phyloP scores from a whole-genome alignment of 2,888 invertebrate genomes.

The Amphipyra tragopoginis region DNA sequence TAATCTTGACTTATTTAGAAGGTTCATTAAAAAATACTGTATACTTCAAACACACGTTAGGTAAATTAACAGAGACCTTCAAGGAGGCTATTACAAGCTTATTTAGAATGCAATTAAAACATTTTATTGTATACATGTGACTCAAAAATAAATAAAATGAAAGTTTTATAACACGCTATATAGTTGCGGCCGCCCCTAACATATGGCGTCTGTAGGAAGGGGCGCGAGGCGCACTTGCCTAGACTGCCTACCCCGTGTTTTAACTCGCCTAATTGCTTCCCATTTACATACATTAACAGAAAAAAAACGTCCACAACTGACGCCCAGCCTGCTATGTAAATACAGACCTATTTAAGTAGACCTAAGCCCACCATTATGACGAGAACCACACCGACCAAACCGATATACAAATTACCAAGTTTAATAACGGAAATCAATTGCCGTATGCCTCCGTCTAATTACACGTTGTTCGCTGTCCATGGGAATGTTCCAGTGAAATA shows the following conservation, averaged over 20 bases:
- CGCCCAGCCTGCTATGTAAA: slow-evolving; percentile 83
- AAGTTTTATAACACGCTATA: slow-evolving; percentile 65
- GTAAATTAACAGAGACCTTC: slow-evolving; percentile 28
- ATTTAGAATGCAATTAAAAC: slow-evolving; percentile 52
- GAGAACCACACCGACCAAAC: slow-evolving; percentile 70
- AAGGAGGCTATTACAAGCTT: slow-evolving; percentile 13
- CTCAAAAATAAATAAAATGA: slow-evolving; percentile 39
- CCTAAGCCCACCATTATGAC: slow-evolving; percentile 62
- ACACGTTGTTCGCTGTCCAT: slow-evolving; percentile 65
- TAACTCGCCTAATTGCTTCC: slow-evolving; percentile 89
- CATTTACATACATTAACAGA: slow-evolving; percentile 89
- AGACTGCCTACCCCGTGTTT: slow-evolving; percentile 89
- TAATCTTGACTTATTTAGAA: no score
- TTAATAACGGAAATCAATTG: slow-evolving; percentile 85
- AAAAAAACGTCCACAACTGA: slow-evolving; percentile 85
- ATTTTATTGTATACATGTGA: slow-evolving; percentile 30
- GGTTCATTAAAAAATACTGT: no score
- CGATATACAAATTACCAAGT: slow-evolving; percentile 74
- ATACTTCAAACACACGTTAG: neutral
- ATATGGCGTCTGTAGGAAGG: slow-evolving; percentile 84
- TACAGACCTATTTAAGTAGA: slow-evolving; percentile 68
- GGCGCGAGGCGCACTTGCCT: slow-evolving; percentile 85
- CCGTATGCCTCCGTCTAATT: slow-evolving; percentile 72
- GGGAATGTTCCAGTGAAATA: slow-evolving; percentile 65
- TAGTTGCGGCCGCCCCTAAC: slow-evolving; percentile 80